These are phyloP conservation scores for Greenwoodochromis staneri DNA, from an alignment of 2,113 vertebrate genomes.

Conservation along the genomic window DNA sequence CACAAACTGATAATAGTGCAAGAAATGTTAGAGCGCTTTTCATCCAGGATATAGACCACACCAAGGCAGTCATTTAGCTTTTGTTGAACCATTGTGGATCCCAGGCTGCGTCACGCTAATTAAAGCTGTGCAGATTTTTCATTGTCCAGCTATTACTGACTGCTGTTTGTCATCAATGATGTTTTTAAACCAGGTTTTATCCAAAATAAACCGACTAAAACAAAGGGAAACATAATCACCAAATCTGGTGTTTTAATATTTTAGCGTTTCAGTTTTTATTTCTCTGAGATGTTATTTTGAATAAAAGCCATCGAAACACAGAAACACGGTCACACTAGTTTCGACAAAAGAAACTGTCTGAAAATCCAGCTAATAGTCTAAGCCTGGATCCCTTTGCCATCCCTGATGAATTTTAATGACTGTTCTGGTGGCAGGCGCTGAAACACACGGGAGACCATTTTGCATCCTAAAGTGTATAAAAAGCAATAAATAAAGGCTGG, in stretches of 20 bases:
- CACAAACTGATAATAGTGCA: not conserved
- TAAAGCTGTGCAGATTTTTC: not conserved
- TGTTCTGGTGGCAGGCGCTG: not conserved
- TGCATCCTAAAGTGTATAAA: not conserved
- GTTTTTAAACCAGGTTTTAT: not conserved
- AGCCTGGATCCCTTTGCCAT: not conserved
- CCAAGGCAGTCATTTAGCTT: not conserved
- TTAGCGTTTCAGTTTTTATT: not conserved
- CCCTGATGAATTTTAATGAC: not conserved
- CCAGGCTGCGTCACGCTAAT: not conserved
- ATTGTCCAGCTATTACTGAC: not conserved
- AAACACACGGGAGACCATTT: not conserved
- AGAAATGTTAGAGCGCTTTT: not conserved
- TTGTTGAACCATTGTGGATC: not conserved
- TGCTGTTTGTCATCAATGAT: not conserved
- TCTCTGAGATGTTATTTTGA: not conserved
- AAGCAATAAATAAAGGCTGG: not conserved
- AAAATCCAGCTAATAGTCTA: not conserved
- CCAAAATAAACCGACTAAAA: fast-evolving
- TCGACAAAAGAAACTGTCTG: not conserved
- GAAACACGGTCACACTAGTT: not conserved
- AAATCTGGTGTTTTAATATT: not conserved
- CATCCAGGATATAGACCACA: not conserved
- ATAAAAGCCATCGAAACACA: not conserved
- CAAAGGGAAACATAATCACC: fast-evolving